Percentiles rank a stretch among this genome's conserved stretches.
These are phyloP conservation scores for Butastur rufipennis DNA, from an alignment of 2,113 vertebrate genomes.

Conservation along the genomic window DNA sequence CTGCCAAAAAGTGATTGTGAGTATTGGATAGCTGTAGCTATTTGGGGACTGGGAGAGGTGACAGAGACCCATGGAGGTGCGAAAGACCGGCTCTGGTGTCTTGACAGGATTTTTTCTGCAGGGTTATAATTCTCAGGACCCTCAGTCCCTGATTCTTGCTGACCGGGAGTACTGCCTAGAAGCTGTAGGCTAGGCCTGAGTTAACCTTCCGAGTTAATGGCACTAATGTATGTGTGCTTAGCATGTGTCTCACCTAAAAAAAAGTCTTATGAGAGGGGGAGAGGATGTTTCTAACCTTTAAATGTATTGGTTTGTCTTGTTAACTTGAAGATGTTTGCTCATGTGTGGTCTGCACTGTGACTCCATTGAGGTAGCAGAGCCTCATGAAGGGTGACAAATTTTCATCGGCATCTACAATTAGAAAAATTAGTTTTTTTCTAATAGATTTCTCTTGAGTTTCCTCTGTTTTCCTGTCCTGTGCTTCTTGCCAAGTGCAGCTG, in stretches of 20 bases:
- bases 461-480: not conserved
- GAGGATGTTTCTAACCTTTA: not conserved
- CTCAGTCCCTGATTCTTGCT: rapidly evolving
- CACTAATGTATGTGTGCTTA: not conserved
- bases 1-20: not conserved
- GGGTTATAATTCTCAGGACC: not conserved
- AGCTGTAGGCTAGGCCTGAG: not conserved
- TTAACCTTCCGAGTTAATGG: not conserved
- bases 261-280: not conserved
- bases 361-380: not conserved
- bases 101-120: not conserved
- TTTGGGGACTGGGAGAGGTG: not conserved
- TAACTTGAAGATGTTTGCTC: not conserved
- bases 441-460: not conserved
- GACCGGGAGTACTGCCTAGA: not conserved
- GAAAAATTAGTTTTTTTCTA: no score
- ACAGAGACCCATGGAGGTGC: not conserved
- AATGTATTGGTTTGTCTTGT: not conserved
- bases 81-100: not conserved
- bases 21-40: not conserved
- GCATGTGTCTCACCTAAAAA: not conserved
- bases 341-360: not conserved
- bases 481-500: not conserved
- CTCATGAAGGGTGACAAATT: not conserved
- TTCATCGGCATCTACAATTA: constrained; percentile 35